Conservation (phyloP, 1,140 invertebrate genomes). For the Bombus terrestris region DNA sequence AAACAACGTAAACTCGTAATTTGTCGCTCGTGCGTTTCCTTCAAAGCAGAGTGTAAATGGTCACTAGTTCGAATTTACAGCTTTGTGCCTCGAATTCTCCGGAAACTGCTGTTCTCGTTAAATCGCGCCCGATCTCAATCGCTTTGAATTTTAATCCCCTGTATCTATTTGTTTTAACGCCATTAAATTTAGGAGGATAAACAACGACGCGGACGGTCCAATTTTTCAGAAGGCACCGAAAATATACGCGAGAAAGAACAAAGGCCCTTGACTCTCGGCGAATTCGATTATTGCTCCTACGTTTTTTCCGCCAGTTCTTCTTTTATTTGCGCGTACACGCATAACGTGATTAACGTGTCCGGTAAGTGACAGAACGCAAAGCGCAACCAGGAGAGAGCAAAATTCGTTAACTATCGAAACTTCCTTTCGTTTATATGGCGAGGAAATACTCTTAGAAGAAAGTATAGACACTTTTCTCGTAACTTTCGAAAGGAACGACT, state of each 20-base stretch:
- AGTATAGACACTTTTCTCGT: neutral
- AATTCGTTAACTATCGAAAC: neutral
- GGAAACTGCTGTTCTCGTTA: too few species aligned
- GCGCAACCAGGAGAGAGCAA: neutral
- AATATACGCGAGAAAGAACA: neutral
- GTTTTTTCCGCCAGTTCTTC: neutral
- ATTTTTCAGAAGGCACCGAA: neutral
- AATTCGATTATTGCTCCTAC: constrained; percentile 11
- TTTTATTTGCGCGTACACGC: constrained; percentile 36
- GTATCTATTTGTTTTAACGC: neutral
- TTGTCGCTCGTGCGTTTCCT: too few species aligned
- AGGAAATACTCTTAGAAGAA: neutral
- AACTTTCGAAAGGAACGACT: neutral
- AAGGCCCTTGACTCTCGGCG: neutral
- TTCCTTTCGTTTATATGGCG: neutral
- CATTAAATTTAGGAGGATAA: neutral
- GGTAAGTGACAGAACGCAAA: constrained; percentile 7
- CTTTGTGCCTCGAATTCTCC: too few species aligned
- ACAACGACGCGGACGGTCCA: neutral
- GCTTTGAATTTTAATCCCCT: neutral
- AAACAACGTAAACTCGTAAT: too few species aligned
- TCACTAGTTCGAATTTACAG: too few species aligned
- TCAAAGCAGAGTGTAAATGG: too few species aligned
- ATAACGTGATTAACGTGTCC: constrained; percentile 55
- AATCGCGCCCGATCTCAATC: neutral